Evolutionary conservation across 2,888 invertebrate genomes (phyloP), one percentile per base, ranked within the genome.

Genomic region (Iselma pallidipennis): DNA sequence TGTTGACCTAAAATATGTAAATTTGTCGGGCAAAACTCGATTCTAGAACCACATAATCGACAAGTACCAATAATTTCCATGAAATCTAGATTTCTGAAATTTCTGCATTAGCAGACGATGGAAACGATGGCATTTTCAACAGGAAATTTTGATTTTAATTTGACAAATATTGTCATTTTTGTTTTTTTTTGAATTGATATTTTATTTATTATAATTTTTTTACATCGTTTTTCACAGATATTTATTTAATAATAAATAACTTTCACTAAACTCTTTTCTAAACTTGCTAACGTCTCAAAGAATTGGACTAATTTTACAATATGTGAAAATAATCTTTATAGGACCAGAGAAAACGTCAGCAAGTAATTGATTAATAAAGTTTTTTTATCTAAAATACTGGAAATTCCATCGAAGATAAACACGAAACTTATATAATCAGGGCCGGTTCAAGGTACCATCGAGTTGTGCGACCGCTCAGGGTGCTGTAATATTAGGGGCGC

Each of bases 1-100:
- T 80, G 80, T 55, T 72, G 71, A 4, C 79, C 80, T 53, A 80
- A 72, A 33, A 45, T 45, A 2, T 7, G 16, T 19, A 45, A 10
- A 21, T 45, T 45, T 10, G 10, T 10, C 4, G 3, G 10, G 19
- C 10, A 45, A 14, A 45, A 0, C 19, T 45, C 10, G 9, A 21
- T 12, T 45, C 12, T 45, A 45, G 21, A 21, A 12, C 62, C 62
- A 54, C 62, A 62, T 29, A 62, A 51, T 42, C 58, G 52, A 59
- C 62, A 62, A 55, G 16, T 55, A 14, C 21, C 62, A 6, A 49
- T 42, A 51, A 26, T 52, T 42, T 55, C 62, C 62, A 62, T 62
- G 12, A 45, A 45, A 33, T 21, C 21, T 16, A 45, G 4, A 2
- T 2, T 21, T 16, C 9, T n/a, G n/a, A n/a, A n/a, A n/a, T n/a